Base-by-base conservation (phyloP, 2,888 invertebrate species). In the Linnaemya tessellans region DNA sequence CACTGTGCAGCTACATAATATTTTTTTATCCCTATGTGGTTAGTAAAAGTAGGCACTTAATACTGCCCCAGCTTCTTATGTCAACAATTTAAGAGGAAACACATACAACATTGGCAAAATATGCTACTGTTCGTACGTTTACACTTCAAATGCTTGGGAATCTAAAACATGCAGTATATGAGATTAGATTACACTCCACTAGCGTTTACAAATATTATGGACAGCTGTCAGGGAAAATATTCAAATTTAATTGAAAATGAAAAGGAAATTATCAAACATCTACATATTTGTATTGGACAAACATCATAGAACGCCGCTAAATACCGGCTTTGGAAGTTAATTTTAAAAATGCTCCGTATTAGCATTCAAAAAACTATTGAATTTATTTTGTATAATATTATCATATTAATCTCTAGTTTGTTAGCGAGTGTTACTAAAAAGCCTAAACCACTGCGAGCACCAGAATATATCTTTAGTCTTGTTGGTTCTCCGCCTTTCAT, bases 11-110 rank as follows among this genome's bases (percentile, higher is more conserved):
- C 8, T 43, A 20, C 43, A 46, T 41, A 25, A 8, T 64, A 25
- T 41, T 41, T 9, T 20, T 1, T 62, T 20, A 7, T 62, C 13
- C 5, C 13, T 18, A 1, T 25, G 38, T 60, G 80, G 60, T 62
- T 71, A 65, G 22, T 30, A 67, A n/a, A 75, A 83, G 79, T 71
- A 75, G 75, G 5, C 85, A 74, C 75, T 80, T 84, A 64, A 77
- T 67, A 54, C 25, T 84, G 70, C 46, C n/a, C n/a, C 80, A 84
- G 49, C 58, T 41, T 64, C 54, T 70, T 62, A 64, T 70, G 74
- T 84, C 80, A 80, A 70, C 71, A 77, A 9, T 71, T 80, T 75
- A 56, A 35, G 7, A 20, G 7, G 62, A 64, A 58, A 77, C 15
- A 22, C n/a, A 49, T 8, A 38, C 20, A 51, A 0, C 4, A 25